These are phyloP conservation scores for Cyanistes caeruleus DNA, from an alignment of 2,113 vertebrate species.

Conservation along the genomic window DNA sequence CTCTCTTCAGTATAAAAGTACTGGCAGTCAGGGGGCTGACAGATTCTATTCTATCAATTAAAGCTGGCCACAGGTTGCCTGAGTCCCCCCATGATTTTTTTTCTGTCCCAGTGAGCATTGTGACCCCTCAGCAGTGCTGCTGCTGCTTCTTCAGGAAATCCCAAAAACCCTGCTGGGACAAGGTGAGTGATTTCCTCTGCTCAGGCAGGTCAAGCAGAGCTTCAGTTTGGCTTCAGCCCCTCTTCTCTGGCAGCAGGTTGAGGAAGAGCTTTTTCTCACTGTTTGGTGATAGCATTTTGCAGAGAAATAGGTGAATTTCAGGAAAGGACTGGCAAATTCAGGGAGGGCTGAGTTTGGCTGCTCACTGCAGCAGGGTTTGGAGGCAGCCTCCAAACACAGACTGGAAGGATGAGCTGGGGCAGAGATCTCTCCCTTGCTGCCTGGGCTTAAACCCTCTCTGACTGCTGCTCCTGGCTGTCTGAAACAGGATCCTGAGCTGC, in stretches of 20 bases:
- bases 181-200: neutral
- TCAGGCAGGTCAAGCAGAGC: neutral
- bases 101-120: accelerated
- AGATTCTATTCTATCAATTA: accelerated
- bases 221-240: neutral
- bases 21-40: neutral
- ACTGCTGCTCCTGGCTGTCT: neutral
- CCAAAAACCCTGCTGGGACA: neutral
- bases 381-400: accelerated
- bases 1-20: neutral
- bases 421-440: neutral
- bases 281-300: neutral
- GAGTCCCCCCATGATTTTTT: accelerated
- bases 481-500: neutral
- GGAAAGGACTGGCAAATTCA: neutral
- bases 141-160: neutral
- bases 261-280: neutral
- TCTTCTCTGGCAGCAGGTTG: neutral
- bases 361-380: neutral
- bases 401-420: neutral
- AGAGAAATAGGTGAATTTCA: neutral
- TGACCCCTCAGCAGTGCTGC: neutral
- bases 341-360: neutral
- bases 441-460: neutral
- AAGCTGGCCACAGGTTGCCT: neutral